These are phyloP conservation scores for Amphiprion percula DNA, from an alignment of 2,113 vertebrate species.

Conservation along the genomic window DNA sequence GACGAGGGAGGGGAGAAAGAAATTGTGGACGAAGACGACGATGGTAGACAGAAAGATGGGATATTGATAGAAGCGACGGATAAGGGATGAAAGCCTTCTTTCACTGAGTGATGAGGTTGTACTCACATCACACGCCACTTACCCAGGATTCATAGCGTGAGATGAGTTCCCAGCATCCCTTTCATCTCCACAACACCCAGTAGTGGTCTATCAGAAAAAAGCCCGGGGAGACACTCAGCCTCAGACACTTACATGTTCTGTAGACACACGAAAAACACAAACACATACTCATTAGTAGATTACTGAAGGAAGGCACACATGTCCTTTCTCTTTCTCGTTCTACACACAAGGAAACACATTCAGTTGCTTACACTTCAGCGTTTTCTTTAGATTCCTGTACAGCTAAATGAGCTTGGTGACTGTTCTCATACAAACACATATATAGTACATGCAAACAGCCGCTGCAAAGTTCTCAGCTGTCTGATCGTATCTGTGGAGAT, in stretches of 20 bases:
- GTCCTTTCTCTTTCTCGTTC: background rate
- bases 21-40: conserved; percentile 23
- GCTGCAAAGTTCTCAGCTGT: conserved; percentile 59
- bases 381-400: conserved; percentile 19
- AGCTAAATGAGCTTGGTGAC: background rate
- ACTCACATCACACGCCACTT: conserved; percentile 80
- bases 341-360: background rate
- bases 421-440: conserved; percentile 10
- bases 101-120: conserved; percentile 75
- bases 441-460: conserved; percentile 16
- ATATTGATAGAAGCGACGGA: conserved; percentile 69
- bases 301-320: conserved; percentile 22
- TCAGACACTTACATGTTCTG: conserved; percentile 43
- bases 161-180: conserved; percentile 83
- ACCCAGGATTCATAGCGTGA: conserved; percentile 82
- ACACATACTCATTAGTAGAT: background rate
- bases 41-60: conserved; percentile 42
- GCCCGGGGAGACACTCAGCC: conserved; percentile 63
- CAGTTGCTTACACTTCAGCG: conserved; percentile 8
- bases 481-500: conserved; percentile 55
- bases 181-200: conserved; percentile 78
- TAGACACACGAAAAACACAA: conserved; percentile 30
- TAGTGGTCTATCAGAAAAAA: conserved; percentile 71
- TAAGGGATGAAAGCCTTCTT: conserved; percentile 79
- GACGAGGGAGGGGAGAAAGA: conserved; percentile 45